Conservation (phyloP, 2,888 invertebrate species). For the Lobophora halterata region DNA sequence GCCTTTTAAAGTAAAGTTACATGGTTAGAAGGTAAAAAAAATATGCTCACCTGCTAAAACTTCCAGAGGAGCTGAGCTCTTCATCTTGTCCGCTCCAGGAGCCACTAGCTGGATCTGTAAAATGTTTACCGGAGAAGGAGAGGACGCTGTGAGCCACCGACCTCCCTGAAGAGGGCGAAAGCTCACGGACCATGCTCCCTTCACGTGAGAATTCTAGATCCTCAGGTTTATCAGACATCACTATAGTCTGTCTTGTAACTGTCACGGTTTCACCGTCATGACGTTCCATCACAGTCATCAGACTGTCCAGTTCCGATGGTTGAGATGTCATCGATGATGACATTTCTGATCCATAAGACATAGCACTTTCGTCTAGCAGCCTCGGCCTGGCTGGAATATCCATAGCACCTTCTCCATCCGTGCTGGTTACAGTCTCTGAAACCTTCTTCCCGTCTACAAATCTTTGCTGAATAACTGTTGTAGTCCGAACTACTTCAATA, state of each 20-base stretch:
- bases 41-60: constrained; percentile 67
- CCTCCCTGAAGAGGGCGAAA: constrained; percentile 76
- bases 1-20: background rate
- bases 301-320: constrained; percentile 74
- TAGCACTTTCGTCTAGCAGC: constrained; percentile 59
- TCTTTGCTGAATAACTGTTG: constrained; percentile 70
- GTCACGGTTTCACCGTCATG: constrained; percentile 74
- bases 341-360: constrained; percentile 75
- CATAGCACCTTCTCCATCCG: constrained; percentile 66
- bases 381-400: constrained; percentile 66
- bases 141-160: constrained; percentile 73
- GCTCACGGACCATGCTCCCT: constrained; percentile 67
- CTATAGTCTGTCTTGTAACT: constrained; percentile 59
- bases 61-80: constrained; percentile 76
- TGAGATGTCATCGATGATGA: constrained; percentile 76
- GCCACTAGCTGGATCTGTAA: constrained; percentile 80
- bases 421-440: constrained; percentile 66
- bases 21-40: background rate
- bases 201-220: constrained; percentile 70
- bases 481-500: constrained; percentile 69
- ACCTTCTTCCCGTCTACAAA: constrained; percentile 75
- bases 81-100: constrained; percentile 79
- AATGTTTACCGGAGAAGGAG: constrained; percentile 73
- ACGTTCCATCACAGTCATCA: constrained; percentile 72
- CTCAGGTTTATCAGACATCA: constrained; percentile 65